Evolutionary conservation across 2,797 vertebrate species (phyloP).

Genomic region (Artibeus jamaicensis): DNA sequence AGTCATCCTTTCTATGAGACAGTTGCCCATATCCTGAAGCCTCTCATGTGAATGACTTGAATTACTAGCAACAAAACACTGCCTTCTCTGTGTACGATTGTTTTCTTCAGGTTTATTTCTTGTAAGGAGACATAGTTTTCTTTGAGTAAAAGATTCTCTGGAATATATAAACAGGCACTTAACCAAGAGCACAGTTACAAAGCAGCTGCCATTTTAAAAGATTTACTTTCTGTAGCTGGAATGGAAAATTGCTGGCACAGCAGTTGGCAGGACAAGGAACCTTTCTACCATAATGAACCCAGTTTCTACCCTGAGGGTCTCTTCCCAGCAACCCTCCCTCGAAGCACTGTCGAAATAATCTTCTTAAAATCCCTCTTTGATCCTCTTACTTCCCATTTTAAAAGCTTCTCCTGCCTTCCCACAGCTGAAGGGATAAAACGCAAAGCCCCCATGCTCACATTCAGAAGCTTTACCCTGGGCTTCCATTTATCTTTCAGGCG

Average conservation of each 20-base stretch:
- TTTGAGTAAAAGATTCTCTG: conserved; percentile 12
- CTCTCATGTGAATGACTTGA: not conserved
- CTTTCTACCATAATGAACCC: not conserved
- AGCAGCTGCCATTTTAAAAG: not conserved
- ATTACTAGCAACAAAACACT: not conserved
- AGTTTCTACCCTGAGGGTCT: not conserved
- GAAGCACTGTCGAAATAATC: not conserved
- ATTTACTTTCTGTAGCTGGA: not conserved
- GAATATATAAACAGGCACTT: not conserved
- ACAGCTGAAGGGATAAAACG: not conserved
- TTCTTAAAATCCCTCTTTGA: not conserved
- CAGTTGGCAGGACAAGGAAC: not conserved
- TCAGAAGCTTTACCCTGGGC: not conserved
- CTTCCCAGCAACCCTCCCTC: not conserved
- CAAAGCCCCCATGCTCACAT: not conserved
- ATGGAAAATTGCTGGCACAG: not conserved
- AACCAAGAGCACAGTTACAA: not conserved
- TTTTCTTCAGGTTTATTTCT: not conserved
- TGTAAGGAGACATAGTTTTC: not conserved
- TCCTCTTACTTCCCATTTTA: not conserved
- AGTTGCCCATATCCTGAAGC: not conserved
- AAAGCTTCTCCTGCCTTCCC: not conserved
- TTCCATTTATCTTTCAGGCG: not conserved
- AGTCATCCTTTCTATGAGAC: not conserved
- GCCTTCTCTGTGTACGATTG: not conserved